Percentiles rank a stretch among this genome's conserved stretches.
These are phyloP conservation scores for Caenorhabditis doughertyi DNA, from an alignment of 2,888 invertebrate species.

Conservation along the genomic window DNA sequence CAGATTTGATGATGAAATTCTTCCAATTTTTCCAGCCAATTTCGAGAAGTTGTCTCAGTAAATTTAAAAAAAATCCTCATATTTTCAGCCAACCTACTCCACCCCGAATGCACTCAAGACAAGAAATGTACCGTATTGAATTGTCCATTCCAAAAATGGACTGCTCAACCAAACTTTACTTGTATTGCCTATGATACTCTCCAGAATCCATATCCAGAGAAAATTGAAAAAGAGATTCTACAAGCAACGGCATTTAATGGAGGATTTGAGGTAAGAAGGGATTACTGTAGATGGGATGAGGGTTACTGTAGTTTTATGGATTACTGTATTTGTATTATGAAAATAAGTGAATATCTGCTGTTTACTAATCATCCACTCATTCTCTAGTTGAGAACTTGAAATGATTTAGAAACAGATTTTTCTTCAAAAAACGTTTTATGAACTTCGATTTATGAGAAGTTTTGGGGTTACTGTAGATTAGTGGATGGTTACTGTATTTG, in stretches of 20 bases:
- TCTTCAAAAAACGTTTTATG: too few species aligned
- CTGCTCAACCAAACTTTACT: conserved; percentile 67
- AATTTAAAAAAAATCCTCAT: neutral
- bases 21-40: too few species aligned
- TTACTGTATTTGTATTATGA: neutral
- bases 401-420: too few species aligned
- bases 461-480: too few species aligned
- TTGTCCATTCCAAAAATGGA: conserved; percentile 76
- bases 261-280: conserved; percentile 64
- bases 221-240: conserved; percentile 63
- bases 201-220: conserved; percentile 56
- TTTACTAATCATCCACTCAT: too few species aligned
- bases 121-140: conserved; percentile 73
- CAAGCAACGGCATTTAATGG: conserved; percentile 58
- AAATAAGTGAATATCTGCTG: neutral
- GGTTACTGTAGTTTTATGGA: neutral
- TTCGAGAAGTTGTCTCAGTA: neutral
- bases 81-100: conserved; percentile 72
- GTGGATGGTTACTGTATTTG: too few species aligned
- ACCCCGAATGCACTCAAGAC: conserved; percentile 68
- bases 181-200: conserved; percentile 73
- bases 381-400: too few species aligned
- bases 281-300: neutral
- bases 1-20: neutral
- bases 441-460: too few species aligned